phyloP scores from a whole-genome alignment of 2,113 vertebrate species.

The Coturnix japonica region DNA sequence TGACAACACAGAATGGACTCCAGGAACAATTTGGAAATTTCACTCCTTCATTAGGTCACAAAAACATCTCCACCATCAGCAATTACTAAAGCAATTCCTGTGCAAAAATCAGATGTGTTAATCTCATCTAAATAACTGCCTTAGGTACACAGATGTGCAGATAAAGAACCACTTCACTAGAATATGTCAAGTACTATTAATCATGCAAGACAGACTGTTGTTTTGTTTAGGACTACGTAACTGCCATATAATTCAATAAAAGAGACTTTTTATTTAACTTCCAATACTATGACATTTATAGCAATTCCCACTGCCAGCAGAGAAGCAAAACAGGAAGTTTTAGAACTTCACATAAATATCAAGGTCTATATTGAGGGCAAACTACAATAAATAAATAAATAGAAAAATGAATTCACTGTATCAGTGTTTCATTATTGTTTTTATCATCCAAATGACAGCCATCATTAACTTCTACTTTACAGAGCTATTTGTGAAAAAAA shows the following conservation, averaged over 20 bases:
- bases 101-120: neutral
- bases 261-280: neutral
- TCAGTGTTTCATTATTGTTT: neutral
- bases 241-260: neutral
- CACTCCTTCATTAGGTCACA: rapidly evolving
- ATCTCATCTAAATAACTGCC: neutral
- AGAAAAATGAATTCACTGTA: no score
- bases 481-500: neutral
- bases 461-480: neutral
- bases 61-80: neutral
- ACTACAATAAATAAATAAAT: neutral
- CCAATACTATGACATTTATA: neutral
- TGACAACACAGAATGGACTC: neutral
- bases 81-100: neutral
- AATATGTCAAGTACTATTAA: neutral
- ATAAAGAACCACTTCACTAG: neutral
- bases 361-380: neutral
- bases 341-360: neutral
- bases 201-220: neutral
- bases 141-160: neutral
- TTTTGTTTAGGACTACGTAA: neutral
- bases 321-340: neutral
- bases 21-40: neutral
- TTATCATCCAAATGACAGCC: neutral
- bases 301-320: neutral